Base-by-base conservation (phyloP, 2,797 vertebrate species). In the Tenualosa ilisha region DNA sequence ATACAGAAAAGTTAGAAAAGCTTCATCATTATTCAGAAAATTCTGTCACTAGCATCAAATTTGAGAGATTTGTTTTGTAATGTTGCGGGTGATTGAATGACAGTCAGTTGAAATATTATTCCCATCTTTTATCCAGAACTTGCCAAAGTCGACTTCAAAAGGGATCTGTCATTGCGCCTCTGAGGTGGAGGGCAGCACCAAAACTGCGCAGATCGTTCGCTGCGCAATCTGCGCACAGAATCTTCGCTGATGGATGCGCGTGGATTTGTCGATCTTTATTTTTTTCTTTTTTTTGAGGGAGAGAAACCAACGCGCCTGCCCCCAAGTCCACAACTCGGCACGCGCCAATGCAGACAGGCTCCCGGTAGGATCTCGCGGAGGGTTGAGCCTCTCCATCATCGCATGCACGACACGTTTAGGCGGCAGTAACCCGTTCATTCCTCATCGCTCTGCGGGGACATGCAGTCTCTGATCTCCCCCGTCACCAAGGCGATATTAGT, bases 401-500 rank as follows among this genome's bases (percentile, higher is more conserved):
- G 86, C 85, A 87, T 83, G 86, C 87, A 84, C 81, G 72, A 79
- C 15, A 15, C 68, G 68, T 40, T 43, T 40, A 40, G 37, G 72
- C 40, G 65, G 83, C 20, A 79, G 26, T 46, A 84, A 40, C 65
- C 54, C 82, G 56, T 46, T 79, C 20, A 79, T 43, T 79, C 72
- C 72, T 79, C 37, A 22, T 46, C 40, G 6, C 72, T 43, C 72
- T 1, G 6, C 72, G 72, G 40, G 72, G 72, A 79, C 40, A 97
- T 96, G 96, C 96, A 97, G 95, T 92, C 96, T 88, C 91, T 96
- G 88, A 95, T 97, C 86, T 97, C 96, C 72, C 96, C 96, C 86
- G 95, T 97, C 91, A 96, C 94, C 93, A 97, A 96, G 93, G 96
- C 96, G 86, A 91, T 97, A 86, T 94, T 97, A 88, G 96, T 97